A percentile compares a stretch with the other conserved stretches of the same genome.
These are phyloP conservation scores for Chamaetylas fuelleborni DNA, from an alignment of 2,113 vertebrate species.

Conservation along the genomic window DNA sequence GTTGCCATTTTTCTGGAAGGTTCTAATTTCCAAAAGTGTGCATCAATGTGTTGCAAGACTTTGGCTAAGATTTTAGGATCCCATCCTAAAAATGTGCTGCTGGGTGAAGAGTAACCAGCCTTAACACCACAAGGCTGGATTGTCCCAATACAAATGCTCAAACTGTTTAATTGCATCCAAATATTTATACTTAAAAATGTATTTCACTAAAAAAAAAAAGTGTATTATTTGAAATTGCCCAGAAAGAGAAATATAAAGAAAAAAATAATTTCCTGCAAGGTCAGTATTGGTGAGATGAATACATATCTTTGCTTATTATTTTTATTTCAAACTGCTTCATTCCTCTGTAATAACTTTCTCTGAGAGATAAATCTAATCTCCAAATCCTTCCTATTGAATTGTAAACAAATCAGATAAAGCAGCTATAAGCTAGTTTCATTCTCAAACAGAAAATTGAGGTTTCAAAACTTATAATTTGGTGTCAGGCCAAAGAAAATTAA, in stretches of 20 bases:
- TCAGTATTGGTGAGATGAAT: neutral
- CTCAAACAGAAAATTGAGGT: neutral
- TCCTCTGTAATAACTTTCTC: conserved; percentile 22
- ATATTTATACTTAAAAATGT: neutral
- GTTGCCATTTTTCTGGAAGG: neutral
- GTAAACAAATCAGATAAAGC: conserved; percentile 32
- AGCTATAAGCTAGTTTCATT: neutral
- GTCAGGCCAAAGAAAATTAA: neutral
- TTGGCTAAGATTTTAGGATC: neutral
- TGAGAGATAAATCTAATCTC: conserved; percentile 35
- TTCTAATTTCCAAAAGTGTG: neutral
- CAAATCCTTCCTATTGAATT: conserved; percentile 1
- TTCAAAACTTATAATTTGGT: neutral
- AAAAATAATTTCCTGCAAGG: neutral
- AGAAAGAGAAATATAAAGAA: conserved; percentile 10
- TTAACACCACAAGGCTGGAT: neutral
- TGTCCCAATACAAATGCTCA: neutral
- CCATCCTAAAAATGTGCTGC: neutral
- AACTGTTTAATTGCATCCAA: neutral
- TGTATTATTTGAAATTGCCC: neutral
- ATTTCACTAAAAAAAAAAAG: neutral
- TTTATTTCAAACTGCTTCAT: conserved; percentile 1
- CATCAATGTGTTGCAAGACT: neutral
- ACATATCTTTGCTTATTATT: conserved; percentile 41
- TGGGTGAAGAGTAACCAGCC: neutral